Evolutionary conservation across 2,888 invertebrate species (phyloP).

Genomic region (Branchipolynoe longqiensis): DNA sequence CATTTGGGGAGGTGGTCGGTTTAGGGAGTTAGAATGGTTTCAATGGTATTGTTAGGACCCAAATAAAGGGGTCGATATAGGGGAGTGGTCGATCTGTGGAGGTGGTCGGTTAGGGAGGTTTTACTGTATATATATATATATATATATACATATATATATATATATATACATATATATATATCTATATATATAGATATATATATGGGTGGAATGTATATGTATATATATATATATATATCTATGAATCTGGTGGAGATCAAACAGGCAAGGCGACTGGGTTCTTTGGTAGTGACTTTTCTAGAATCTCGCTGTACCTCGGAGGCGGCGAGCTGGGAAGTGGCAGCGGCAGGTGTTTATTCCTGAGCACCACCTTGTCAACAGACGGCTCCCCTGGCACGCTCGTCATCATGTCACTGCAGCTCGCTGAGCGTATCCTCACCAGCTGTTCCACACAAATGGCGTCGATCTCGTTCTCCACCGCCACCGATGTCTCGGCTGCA

Average conservation of each 20-base stretch:
- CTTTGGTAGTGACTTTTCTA: slow-evolving; percentile 25
- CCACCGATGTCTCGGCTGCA: background rate
- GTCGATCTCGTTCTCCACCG: background rate
- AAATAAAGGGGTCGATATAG: too few species aligned
- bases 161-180: slow-evolving; percentile 43
- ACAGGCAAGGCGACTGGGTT: background rate
- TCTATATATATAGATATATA: slow-evolving; percentile 23
- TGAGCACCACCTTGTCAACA: slow-evolving; percentile 1
- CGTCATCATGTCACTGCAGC: background rate
- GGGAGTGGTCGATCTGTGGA: too few species aligned
- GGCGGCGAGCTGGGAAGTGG: slow-evolving; percentile 1
- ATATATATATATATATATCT: background rate
- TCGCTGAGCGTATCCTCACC: background rate
- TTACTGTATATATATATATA: too few species aligned
- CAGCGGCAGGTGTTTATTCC: background rate
- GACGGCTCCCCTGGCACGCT: background rate
- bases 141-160: slow-evolving; percentile 60
- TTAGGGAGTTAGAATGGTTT: background rate
- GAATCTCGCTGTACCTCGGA: background rate
- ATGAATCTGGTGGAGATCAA: too few species aligned
- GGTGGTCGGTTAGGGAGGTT: too few species aligned
- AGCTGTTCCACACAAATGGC: background rate
- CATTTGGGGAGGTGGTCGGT: background rate
- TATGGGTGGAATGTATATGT: background rate
- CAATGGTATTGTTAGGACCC: too few species aligned